These are phyloP conservation scores for Octopus sinensis DNA, from an alignment of 1,140 invertebrate species.

Conservation along the genomic window DNA sequence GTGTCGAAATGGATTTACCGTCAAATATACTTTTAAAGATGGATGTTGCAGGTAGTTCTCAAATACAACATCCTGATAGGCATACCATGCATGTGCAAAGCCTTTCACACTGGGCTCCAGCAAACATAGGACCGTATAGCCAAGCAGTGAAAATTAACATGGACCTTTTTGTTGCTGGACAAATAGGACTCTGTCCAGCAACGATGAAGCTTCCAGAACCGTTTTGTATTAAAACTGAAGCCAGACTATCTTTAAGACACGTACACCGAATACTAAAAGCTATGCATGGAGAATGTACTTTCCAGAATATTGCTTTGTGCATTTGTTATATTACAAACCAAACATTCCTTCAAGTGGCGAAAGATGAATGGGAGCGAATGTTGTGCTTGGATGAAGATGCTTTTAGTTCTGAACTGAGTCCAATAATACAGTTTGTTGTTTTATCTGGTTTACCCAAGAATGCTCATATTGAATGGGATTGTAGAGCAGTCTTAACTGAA, in stretches of 20 bases:
- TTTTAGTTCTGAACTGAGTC: conserved; percentile 59
- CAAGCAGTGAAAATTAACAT: conserved; percentile 82
- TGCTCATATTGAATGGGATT: conserved; percentile 87
- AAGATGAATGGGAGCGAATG: conserved; percentile 59
- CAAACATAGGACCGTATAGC: conserved; percentile 93
- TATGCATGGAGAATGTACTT: conserved; percentile 70
- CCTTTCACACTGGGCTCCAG: conserved; percentile 92
- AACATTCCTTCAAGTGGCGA: conserved; percentile 41
- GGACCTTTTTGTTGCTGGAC: conserved; percentile 82
- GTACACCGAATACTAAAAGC: conserved; percentile 76
- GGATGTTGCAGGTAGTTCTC: conserved; percentile 59
- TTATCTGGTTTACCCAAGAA: conserved; percentile 74
- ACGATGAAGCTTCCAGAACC: conserved; percentile 70
- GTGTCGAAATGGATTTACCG: conserved; percentile 77
- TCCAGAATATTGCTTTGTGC: conserved; percentile 67
- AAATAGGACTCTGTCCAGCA: conserved; percentile 85
- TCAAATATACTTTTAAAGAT: conserved; percentile 71
- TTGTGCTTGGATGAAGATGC: conserved; percentile 79
- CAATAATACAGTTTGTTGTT: conserved; percentile 78
- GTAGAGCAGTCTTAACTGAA: conserved; percentile 67
- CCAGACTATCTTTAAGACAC: conserved; percentile 77
- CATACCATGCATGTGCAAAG: conserved; percentile 86
- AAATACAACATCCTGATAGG: conserved; percentile 53
- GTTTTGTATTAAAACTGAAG: conserved; percentile 74
- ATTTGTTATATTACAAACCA: conserved; percentile 51